Conservation (phyloP, 2,888 invertebrate genomes). For the Coenonympha arcania region DNA sequence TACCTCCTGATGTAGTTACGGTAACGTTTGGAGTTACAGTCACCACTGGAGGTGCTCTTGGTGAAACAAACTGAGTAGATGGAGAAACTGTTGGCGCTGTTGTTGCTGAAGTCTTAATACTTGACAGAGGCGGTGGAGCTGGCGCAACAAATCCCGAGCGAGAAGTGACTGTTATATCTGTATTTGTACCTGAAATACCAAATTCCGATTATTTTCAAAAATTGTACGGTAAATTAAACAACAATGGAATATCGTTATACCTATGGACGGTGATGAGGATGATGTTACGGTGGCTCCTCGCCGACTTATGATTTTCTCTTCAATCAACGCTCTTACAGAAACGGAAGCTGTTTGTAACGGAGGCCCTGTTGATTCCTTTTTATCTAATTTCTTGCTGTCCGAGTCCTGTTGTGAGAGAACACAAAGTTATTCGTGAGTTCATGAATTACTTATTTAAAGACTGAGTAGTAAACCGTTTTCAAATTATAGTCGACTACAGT, state of each 20-base stretch:
- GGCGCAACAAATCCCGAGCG: slow-evolving; percentile 61
- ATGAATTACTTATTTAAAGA: too few species aligned
- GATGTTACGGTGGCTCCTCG: slow-evolving; percentile 73
- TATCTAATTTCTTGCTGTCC: slow-evolving; percentile 88
- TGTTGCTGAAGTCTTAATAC: slow-evolving; percentile 51
- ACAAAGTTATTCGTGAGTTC: slow-evolving; percentile 13
- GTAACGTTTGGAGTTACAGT: slow-evolving; percentile 48
- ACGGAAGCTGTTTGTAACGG: slow-evolving; percentile 94
- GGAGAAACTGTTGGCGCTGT: slow-evolving; percentile 64
- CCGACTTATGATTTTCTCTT: slow-evolving; percentile 94
- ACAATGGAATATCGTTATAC: slow-evolving; percentile 30
- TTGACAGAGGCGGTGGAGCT: slow-evolving; percentile 61
- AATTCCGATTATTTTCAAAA: neutral
- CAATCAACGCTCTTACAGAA: slow-evolving; percentile 90
- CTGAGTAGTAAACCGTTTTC: too few species aligned
- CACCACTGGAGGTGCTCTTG: slow-evolving; percentile 58
- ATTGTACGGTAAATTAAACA: neutral
- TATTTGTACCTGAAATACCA: slow-evolving; percentile 39
- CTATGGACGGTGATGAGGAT: slow-evolving; percentile 43
- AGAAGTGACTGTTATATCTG: slow-evolving; percentile 40
- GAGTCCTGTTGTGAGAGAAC: slow-evolving; percentile 75
- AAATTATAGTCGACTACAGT: too few species aligned
- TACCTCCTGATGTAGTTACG: neutral
- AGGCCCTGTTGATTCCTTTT: slow-evolving; percentile 86
- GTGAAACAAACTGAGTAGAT: slow-evolving; percentile 65